Percentiles rank a stretch among this genome's conserved stretches.
These are phyloP conservation scores for Danaus chrysippus DNA, from an alignment of 2,888 invertebrate species.

Conservation along the genomic window DNA sequence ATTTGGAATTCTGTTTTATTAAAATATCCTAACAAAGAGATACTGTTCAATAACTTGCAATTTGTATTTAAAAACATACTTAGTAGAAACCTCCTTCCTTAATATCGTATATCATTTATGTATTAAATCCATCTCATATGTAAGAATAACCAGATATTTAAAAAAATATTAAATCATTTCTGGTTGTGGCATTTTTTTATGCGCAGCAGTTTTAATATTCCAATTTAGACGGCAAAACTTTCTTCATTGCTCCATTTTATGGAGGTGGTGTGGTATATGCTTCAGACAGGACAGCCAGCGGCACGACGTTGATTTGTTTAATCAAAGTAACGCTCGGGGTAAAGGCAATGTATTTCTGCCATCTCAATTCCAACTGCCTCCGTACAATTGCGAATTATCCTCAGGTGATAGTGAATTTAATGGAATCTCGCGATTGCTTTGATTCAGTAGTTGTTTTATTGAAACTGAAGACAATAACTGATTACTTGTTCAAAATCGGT, in stretches of 20 bases:
- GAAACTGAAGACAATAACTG: conserved; percentile 32
- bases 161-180: too few species aligned
- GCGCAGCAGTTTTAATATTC: too few species aligned
- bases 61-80: neutral
- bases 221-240: neutral
- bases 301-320: conserved; percentile 69
- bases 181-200: too few species aligned
- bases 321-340: conserved; percentile 63
- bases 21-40: conserved; percentile 26
- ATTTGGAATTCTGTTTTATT: conserved; percentile 40
- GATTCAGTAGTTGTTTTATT: conserved; percentile 57
- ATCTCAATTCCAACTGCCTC: conserved; percentile 72
- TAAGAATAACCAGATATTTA: too few species aligned
- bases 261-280: conserved; percentile 55
- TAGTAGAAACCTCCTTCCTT: neutral
- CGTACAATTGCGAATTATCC: conserved; percentile 67
- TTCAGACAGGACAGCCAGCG: conserved; percentile 56
- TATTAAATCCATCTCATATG: neutral
- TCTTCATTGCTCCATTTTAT: neutral
- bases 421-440: conserved; percentile 55
- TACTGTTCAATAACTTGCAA: neutral
- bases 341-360: conserved; percentile 58
- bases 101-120: neutral
- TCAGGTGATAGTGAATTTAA: conserved; percentile 67
- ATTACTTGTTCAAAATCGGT: conserved; percentile 8